Evolutionary conservation across 2,888 invertebrate species (phyloP).

Genomic region (Epinotia ramella): DNA sequence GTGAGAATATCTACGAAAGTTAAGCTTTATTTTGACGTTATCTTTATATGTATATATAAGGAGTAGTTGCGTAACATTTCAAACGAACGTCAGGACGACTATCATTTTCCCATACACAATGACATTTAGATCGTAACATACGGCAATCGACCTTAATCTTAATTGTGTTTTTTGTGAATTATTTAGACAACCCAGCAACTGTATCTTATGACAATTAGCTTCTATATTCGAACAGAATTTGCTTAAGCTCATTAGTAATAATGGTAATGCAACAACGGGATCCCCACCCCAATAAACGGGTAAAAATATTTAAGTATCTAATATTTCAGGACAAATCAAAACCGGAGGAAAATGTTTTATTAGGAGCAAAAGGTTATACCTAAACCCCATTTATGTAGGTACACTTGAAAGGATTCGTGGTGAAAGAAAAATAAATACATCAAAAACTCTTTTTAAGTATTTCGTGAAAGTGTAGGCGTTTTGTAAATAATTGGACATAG

Average conservation of each 20-base stretch:
- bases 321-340: slow-evolving; percentile 17
- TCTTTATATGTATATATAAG: too few relatives aligned
- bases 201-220: neutral
- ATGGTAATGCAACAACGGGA: neutral
- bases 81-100: too few relatives aligned
- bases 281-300: neutral
- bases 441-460: neutral
- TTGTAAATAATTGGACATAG: neutral
- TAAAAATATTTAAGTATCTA: slow-evolving; percentile 19
- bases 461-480: neutral
- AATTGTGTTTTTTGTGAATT: neutral
- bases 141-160: neutral
- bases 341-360: slow-evolving; percentile 7
- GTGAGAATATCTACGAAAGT: too few relatives aligned
- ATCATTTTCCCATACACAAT: too few relatives aligned
- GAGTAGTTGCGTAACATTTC: too few relatives aligned
- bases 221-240: neutral
- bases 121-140: too few relatives aligned
- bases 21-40: too few relatives aligned
- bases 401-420: slow-evolving; percentile 35
- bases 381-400: slow-evolving; percentile 17
- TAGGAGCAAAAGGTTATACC: slow-evolving; percentile 13
- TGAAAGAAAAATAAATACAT: slow-evolving; percentile 14
- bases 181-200: neutral
- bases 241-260: neutral